phyloP scores from a whole-genome alignment of 2,888 invertebrate species.

The Standfussiana lucernea region DNA sequence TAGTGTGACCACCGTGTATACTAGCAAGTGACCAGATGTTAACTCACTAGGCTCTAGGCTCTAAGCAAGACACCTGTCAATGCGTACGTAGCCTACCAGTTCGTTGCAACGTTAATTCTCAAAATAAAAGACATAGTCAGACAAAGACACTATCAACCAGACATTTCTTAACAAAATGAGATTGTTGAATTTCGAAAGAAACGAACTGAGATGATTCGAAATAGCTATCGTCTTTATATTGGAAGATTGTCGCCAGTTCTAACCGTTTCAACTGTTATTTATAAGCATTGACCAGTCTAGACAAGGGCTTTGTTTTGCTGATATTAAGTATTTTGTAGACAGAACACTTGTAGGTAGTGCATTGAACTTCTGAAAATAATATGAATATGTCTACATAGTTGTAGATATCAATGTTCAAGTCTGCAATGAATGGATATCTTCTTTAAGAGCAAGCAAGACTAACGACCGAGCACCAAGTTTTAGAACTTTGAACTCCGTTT shows the following conservation, averaged over 20 bases:
- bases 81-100: too few species aligned
- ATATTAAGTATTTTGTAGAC: conserved; percentile 1
- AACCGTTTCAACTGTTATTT: conserved; percentile 29
- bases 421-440: neutral
- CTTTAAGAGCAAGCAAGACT: neutral
- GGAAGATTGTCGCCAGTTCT: conserved; percentile 38
- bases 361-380: conserved; percentile 26
- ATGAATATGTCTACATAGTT: neutral
- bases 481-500: neutral
- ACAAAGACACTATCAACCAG: neutral
- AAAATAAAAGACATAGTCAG: too few species aligned
- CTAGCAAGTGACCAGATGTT: too few species aligned
- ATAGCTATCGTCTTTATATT: conserved; percentile 30
- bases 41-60: too few species aligned
- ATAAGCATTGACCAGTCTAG: conserved; percentile 49
- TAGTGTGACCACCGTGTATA: too few species aligned
- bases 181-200: conserved; percentile 42
- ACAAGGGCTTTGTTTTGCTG: conserved; percentile 32
- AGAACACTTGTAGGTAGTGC: conserved; percentile 6
- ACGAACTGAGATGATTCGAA: conserved; percentile 32
- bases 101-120: too few species aligned
- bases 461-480: too few species aligned
- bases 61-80: too few species aligned
- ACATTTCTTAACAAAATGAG: conserved; percentile 22
- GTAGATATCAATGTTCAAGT: neutral